phyloP scores from a whole-genome alignment of 2,113 vertebrate genomes.

The Suncus etruscus region DNA sequence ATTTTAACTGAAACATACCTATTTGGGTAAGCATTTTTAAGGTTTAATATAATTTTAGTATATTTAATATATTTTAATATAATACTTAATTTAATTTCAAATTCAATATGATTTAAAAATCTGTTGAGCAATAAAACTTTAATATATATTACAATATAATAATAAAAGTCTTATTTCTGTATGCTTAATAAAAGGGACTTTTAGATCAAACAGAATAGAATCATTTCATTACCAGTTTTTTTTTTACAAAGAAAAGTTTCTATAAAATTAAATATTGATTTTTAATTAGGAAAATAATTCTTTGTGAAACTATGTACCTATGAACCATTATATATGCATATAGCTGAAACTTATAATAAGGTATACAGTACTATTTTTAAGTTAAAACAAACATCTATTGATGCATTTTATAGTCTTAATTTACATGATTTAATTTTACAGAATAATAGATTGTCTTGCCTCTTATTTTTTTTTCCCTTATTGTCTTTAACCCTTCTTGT shows the following conservation, averaged over 20 bases:
- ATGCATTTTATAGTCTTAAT: constrained; percentile 57
- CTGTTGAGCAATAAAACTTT: constrained; percentile 65
- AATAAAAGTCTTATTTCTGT: constrained; percentile 70
- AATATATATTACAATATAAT: constrained; percentile 74
- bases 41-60: neutral
- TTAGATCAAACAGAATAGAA: constrained; percentile 68
- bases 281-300: constrained; percentile 62
- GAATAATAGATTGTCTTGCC: constrained; percentile 52
- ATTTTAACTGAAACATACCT: constrained; percentile 23
- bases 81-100: too few species aligned
- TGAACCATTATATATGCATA: constrained; percentile 17
- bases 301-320: constrained; percentile 53
- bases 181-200: constrained; percentile 68
- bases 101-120: constrained; percentile 53
- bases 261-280: constrained; percentile 57
- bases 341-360: constrained; percentile 55
- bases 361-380: constrained; percentile 52
- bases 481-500: neutral
- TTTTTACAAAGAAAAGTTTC: constrained; percentile 70
- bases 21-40: constrained; percentile 59
- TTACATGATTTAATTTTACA: constrained; percentile 66
- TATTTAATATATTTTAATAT: constrained; percentile 39
- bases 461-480: neutral
- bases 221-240: constrained; percentile 68
- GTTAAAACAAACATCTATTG: constrained; percentile 57